Evolutionary conservation across 2,888 invertebrate genomes (phyloP).

Genomic region (Pseudolycoriella hygida): DNA sequence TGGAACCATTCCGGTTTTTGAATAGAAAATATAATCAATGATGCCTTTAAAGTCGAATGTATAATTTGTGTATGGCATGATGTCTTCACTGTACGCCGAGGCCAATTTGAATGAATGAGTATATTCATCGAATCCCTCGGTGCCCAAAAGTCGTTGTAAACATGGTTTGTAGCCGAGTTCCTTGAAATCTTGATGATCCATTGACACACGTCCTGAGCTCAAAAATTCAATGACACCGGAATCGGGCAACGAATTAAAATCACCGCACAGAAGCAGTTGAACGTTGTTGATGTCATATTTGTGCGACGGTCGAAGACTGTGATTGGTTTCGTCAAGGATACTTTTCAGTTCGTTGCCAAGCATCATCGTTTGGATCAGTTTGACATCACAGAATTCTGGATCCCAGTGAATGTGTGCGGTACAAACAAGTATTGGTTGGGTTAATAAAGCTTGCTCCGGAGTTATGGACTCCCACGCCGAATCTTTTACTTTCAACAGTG

Average conservation of each 20-base stretch:
- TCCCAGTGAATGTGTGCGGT: constrained; percentile 99
- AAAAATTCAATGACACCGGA: constrained; percentile 96
- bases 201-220: constrained; percentile 71
- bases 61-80: constrained; percentile 97
- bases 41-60: constrained; percentile 99
- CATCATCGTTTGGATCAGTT: constrained; percentile 99
- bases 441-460: constrained; percentile 54
- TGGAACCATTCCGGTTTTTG: constrained; percentile 87
- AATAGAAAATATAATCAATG: constrained; percentile 99
- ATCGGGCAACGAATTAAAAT: constrained; percentile 95
- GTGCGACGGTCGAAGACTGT: constrained; percentile 54
- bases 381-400: constrained; percentile 98
- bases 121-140: constrained; percentile 69
- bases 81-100: constrained; percentile 86
- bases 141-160: constrained; percentile 74
- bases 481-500: constrained; percentile 85
- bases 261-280: constrained; percentile 88
- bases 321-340: constrained; percentile 72
- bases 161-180: constrained; percentile 83
- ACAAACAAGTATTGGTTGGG: constrained; percentile 82
- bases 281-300: constrained; percentile 62
- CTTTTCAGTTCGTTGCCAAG: constrained; percentile 81
- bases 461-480: constrained; percentile 82
- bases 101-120: constrained; percentile 92
- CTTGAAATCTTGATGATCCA: constrained; percentile 93